phyloP scores from a whole-genome alignment of 2,113 vertebrate species.

The Erpornis zantholeuca region DNA sequence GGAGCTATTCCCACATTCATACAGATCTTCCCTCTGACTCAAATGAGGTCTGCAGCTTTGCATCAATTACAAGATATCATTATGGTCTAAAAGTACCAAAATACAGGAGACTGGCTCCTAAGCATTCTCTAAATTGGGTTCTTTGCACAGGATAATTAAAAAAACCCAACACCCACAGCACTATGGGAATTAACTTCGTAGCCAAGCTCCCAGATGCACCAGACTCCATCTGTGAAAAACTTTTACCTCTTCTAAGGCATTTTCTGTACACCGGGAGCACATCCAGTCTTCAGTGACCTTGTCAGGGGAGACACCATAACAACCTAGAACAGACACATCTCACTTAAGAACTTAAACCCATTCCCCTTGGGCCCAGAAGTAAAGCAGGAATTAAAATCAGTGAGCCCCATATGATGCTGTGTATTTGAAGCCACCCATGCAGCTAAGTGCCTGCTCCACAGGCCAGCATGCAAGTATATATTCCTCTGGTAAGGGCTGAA shows the following conservation, averaged over 20 bases:
- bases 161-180: background rate
- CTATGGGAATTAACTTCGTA: background rate
- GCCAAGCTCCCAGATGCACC: background rate
- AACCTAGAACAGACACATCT: conserved; percentile 74
- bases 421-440: background rate
- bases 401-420: accelerated
- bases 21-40: background rate
- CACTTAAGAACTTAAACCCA: background rate
- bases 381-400: background rate
- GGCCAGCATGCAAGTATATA: background rate
- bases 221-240: background rate
- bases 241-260: conserved; percentile 88
- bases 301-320: conserved; percentile 87
- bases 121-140: background rate
- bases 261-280: conserved; percentile 89
- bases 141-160: background rate
- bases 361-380: background rate
- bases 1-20: background rate
- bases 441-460: background rate
- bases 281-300: conserved; percentile 85
- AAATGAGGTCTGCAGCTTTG: background rate
- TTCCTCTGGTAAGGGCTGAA: background rate
- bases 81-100: background rate
- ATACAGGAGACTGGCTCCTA: background rate
- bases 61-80: background rate